Conservation (phyloP, 2,797 vertebrate species). For the Tauraco hartlaubi region DNA sequence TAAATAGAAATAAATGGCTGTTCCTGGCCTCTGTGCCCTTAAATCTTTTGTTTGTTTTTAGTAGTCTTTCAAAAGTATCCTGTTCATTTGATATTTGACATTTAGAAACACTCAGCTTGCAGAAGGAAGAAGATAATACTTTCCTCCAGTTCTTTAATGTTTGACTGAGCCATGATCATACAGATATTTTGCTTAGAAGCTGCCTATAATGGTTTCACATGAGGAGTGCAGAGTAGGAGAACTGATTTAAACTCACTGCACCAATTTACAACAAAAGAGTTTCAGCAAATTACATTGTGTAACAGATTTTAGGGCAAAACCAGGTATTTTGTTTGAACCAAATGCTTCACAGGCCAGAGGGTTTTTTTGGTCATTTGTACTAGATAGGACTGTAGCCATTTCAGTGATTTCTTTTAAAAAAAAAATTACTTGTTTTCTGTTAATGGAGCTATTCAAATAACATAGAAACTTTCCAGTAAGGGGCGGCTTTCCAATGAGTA, state of each 20-base stretch:
- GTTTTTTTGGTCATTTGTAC: background rate
- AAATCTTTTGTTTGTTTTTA: background rate
- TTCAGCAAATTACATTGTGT: background rate
- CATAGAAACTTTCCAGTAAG: background rate
- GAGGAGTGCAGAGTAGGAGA: background rate
- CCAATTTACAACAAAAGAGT: background rate
- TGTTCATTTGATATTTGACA: background rate
- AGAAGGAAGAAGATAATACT: background rate
- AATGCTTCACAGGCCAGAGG: background rate
- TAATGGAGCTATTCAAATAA: background rate
- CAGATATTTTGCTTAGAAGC: background rate
- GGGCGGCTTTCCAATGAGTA: background rate
- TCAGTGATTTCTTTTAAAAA: background rate
- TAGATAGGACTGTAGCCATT: background rate
- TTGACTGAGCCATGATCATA: background rate
- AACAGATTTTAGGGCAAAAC: background rate
- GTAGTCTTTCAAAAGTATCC: background rate
- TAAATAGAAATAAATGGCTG: background rate
- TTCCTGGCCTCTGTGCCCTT: background rate
- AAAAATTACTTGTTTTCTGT: background rate
- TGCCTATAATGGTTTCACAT: background rate
- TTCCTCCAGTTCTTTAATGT: background rate
- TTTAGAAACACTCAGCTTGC: background rate
- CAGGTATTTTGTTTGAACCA: background rate
- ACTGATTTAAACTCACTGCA: background rate